phyloP scores from a whole-genome alignment of 2,888 invertebrate genomes.

The Linnaemya tessellans region DNA sequence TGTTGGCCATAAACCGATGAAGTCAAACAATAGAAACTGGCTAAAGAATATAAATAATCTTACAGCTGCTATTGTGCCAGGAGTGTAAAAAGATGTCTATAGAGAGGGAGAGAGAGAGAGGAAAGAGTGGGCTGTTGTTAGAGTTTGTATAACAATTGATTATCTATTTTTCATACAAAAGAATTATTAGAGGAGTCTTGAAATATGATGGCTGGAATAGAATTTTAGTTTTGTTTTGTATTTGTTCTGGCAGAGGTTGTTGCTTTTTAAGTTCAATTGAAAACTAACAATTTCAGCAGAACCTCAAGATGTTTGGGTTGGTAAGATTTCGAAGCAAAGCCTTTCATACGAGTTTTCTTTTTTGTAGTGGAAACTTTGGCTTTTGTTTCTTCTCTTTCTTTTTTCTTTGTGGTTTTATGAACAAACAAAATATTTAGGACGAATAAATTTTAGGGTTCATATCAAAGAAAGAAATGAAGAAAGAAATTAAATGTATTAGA shows the following conservation, averaged over 20 bases:
- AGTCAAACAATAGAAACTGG: slow-evolving; percentile 53
- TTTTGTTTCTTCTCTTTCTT: neutral
- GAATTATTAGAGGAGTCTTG: slow-evolving; percentile 55
- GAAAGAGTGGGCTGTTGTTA: slow-evolving; percentile 51
- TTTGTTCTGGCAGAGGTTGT: neutral
- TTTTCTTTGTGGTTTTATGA: neutral
- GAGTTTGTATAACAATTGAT: slow-evolving; percentile 52
- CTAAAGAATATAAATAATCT: slow-evolving; percentile 43
- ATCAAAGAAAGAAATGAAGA: slow-evolving; percentile 28
- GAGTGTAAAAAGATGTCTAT: neutral
- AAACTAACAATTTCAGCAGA: slow-evolving; percentile 38
- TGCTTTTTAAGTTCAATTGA: slow-evolving; percentile 27
- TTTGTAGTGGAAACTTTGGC: slow-evolving; percentile 27
- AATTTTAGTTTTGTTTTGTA: neutral
- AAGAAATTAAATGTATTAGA: slow-evolving; percentile 25
- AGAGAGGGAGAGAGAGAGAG: neutral
- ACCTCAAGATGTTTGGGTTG: slow-evolving; percentile 1
- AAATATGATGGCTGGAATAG: slow-evolving; percentile 63
- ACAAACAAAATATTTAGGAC: slow-evolving; percentile 55
- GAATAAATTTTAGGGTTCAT: slow-evolving; percentile 64
- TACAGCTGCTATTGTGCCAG: slow-evolving; percentile 42
- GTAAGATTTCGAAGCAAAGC: slow-evolving; percentile 8
- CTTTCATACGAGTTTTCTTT: neutral
- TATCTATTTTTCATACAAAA: slow-evolving; percentile 46
- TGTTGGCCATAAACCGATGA: slow-evolving; percentile 64